A percentile compares a stretch with the other conserved stretches of the same genome.
These are phyloP conservation scores for Gallinago media DNA, from an alignment of 2,113 vertebrate species.

Conservation along the genomic window DNA sequence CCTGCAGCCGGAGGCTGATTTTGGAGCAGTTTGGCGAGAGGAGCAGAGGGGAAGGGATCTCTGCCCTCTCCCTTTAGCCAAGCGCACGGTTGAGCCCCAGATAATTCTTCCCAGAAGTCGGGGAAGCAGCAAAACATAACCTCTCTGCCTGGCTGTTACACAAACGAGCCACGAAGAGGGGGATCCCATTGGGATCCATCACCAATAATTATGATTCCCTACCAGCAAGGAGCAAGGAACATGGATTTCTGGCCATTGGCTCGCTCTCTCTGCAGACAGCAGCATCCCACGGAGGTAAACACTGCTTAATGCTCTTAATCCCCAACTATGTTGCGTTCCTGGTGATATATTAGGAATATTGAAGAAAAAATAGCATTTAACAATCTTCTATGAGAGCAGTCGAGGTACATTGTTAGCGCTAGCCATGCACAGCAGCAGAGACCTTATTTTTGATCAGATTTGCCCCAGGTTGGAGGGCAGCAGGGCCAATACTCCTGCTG, in stretches of 20 bases:
- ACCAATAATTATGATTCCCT: neutral
- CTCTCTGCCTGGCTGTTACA: neutral
- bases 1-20: fast-evolving
- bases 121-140: neutral
- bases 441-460: neutral
- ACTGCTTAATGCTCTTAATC: neutral
- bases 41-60: neutral
- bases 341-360: neutral
- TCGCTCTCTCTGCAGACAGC: neutral
- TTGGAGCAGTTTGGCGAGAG: neutral
- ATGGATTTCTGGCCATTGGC: fast-evolving
- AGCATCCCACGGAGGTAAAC: neutral
- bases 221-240: neutral
- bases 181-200: neutral
- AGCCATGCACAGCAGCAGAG: fast-evolving
- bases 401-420: neutral
- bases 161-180: neutral
- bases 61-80: neutral
- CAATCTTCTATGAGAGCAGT: neutral
- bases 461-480: neutral
- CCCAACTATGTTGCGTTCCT: neutral
- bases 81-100: neutral
- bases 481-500: neutral
- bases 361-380: neutral
- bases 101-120: neutral